Conservation (phyloP, 2,113 vertebrate genomes). For the Sceloporus tristichus region DNA sequence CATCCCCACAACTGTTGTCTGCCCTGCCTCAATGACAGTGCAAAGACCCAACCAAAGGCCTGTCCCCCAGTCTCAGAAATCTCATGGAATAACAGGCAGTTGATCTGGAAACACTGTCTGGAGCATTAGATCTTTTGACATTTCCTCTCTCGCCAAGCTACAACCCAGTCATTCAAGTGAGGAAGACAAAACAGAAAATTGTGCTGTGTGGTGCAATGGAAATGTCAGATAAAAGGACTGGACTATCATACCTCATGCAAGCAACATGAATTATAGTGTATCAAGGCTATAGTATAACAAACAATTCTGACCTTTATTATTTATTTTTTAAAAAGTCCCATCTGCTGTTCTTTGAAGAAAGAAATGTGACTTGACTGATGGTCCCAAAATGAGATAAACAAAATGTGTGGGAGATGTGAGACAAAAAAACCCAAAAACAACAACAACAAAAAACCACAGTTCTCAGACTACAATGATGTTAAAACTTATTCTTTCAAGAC, state of each 20-base stretch:
- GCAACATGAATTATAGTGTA: slow-evolving; percentile 1
- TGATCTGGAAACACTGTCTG: too few species aligned
- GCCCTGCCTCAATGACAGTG: too few species aligned
- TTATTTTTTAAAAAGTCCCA: neutral
- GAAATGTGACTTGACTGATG: neutral
- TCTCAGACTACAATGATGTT: neutral
- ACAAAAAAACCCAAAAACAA: too few species aligned
- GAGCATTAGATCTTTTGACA: slow-evolving; percentile 69
- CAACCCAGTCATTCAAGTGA: slow-evolving; percentile 14
- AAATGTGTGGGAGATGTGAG: neutral
- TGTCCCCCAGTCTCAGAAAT: too few species aligned
- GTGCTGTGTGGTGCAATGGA: slow-evolving; percentile 33
- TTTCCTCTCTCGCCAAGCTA: slow-evolving; percentile 66
- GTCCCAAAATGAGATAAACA: neutral
- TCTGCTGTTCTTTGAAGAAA: neutral
- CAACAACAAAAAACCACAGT: neutral
- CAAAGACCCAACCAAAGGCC: too few species aligned
- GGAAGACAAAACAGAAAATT: slow-evolving; percentile 43
- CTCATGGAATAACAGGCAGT: too few species aligned
- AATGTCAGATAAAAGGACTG: slow-evolving; percentile 33
- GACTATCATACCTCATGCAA: slow-evolving; percentile 11
- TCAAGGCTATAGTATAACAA: neutral
- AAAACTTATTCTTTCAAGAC: neutral
- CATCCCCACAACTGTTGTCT: too few species aligned
- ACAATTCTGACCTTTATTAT: neutral